A percentile compares a stretch with the other conserved stretches of the same genome.
Conservation (phyloP, 2,888 invertebrate genomes). For the Xanthorhoe spadicearia region DNA sequence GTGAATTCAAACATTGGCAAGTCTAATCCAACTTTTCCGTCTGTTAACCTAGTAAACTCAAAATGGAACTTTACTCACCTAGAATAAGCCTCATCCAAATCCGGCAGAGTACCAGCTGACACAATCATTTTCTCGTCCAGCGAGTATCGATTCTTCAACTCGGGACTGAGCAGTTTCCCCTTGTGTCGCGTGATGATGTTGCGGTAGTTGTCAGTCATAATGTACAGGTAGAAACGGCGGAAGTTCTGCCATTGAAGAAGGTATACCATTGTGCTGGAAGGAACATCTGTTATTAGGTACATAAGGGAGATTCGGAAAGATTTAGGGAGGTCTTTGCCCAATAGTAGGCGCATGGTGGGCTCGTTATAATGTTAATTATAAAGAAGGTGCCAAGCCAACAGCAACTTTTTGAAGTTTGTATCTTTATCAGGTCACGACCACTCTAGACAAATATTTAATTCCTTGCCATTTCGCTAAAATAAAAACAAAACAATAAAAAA, state of each 20-base stretch:
- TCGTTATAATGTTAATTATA: too few species aligned
- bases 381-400: too few species aligned
- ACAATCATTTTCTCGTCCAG: slow-evolving; percentile 93
- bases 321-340: too few species aligned
- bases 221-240: slow-evolving; percentile 94
- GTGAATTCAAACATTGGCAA: too few species aligned
- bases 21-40: too few species aligned
- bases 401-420: too few species aligned
- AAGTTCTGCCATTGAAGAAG: slow-evolving; percentile 95
- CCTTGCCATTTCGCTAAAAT: background rate
- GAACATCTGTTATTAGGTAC: slow-evolving; percentile 1
- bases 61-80: slow-evolving; percentile 69
- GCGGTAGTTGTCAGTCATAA: slow-evolving; percentile 97
- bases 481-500: background rate
- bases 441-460: background rate
- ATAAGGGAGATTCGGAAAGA: too few species aligned
- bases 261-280: slow-evolving; percentile 90
- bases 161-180: slow-evolving; percentile 89
- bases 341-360: too few species aligned
- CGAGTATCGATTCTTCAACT: slow-evolving; percentile 87
- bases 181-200: slow-evolving; percentile 94
- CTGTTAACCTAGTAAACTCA: background rate
- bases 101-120: slow-evolving; percentile 93
- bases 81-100: slow-evolving; percentile 95
- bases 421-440: too few species aligned